Evolutionary conservation across 30 jellyfish, hydroid and myxozoan genomes (phyloP), one percentile per base, ranked within the genome.

Genomic region (Cassiopea andromeda): DNA sequence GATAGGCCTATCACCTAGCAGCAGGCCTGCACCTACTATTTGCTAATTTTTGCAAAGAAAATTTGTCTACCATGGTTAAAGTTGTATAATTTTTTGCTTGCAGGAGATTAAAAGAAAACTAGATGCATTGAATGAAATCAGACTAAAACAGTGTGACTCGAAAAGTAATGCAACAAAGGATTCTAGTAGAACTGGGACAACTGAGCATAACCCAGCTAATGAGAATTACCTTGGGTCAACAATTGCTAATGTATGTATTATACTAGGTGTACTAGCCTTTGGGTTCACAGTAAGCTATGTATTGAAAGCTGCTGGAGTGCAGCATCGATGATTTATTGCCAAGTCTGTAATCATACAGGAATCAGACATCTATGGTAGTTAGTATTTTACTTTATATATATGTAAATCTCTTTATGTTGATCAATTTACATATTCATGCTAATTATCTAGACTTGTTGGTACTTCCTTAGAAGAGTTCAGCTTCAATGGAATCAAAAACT

Each of bases 271-370:
- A 60, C 93, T 97, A 16, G 94, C 97, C 2, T 96, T 96, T 85
- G 99, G 98, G 10, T 86, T 96, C 45, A 92, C 98, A 5, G 99
- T 96, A 27, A 92, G 97, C 69, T 96, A 96, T 85, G 98, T 96
- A 2, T 73, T 96, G 44, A 96, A 90, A 75, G 97, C 98, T 43
- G 99, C 93, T 3, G 92, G 93, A 19, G 83, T 80, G 3, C 97
- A 90, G 74, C 90, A 90, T 60, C 69, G 96, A 82, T 89, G 60
- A 78, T 66, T 19, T 14, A 15, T 14, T 66, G 75, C 2, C 75
- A 54, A 27, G 38, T 27, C 38, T 27, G 38, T 27, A 27, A 27
- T 27, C 38, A 27, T 27, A 27, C 38, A 27, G 38, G 38, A 27
- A 27, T 27, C 38, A 27, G 38, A 27, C 38, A 27, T 27, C 38